Evolutionary conservation across 2,797 vertebrate genomes (phyloP), one percentile per base, ranked within the genome.

Genomic region (Clarias platycephalus): DNA sequence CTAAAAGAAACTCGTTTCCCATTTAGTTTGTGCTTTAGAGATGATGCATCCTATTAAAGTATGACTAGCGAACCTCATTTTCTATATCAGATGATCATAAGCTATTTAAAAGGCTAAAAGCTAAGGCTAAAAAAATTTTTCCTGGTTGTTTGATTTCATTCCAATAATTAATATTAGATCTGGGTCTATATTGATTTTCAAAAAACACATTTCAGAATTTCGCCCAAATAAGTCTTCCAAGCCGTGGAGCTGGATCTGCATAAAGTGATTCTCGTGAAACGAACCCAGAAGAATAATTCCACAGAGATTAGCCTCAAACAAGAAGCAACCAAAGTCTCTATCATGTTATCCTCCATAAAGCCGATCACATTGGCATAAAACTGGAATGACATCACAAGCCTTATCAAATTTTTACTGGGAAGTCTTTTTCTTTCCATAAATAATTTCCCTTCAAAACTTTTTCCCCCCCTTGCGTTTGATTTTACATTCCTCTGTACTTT

Each of bases 401-500:
- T 90, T 89, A 89, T 91, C 87, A 85, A 87, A 87, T 87, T 87
- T 88, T 89, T 85, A 89, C 82, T 60, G 88, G 86, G 84, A 87
- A 85, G 84, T 88, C 83, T 88, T 80, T 88, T 86, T 86, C 86
- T 80, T 88, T 86, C 85, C 86, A 71, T 89, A 88, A 89, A 90
- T 89, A 87, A 89, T 90, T 90, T 89, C 76, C 80, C 49, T 85
- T 49, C 58, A 84, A 90, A 86, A 81, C 63, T 70, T 26, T 68
- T 55, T 1, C 1, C n/a, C 44, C 20, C 18, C n/a, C 13, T 57
- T 20, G n/a, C 26, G 70, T 91, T 91, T 90, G 86, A 89, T 91
- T 91, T 81, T 76, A 84, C 81, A 84, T 89, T 90, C 86, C 88
- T 93, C 86, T 91, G 88, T 87, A 88, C 87, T 89, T 83, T 79